Evolutionary conservation across 1,140 invertebrate species (phyloP).

Genomic region (Ceratina calcarata): DNA sequence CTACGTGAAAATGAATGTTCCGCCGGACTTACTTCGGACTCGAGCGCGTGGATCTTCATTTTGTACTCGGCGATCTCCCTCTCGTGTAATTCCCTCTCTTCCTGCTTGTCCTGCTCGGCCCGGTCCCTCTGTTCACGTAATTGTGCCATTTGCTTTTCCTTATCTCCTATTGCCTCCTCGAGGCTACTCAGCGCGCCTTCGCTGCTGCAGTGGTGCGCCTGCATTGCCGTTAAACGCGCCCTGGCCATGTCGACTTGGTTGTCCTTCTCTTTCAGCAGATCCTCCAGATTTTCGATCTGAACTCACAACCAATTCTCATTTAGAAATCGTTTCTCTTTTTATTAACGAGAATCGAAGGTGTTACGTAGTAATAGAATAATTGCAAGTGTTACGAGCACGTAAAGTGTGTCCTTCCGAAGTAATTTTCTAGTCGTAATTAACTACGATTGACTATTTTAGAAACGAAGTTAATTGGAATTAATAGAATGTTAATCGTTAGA

Average conservation of each 20-base stretch:
- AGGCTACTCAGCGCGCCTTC: constrained; percentile 95
- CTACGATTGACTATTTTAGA: too few relatives aligned
- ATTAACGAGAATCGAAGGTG: not conserved
- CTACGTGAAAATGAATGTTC: not conserved
- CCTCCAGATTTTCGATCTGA: constrained; percentile 98
- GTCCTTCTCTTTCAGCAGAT: constrained; percentile 98
- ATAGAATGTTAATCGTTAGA: too few relatives aligned
- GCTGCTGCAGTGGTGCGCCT: constrained; percentile 94
- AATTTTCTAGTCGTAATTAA: too few relatives aligned
- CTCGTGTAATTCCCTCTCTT: constrained; percentile 96
- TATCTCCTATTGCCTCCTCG: constrained; percentile 97
- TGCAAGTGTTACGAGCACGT: too few relatives aligned
- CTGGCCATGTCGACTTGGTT: constrained; percentile 98
- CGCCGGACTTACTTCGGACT: constrained; percentile 85
- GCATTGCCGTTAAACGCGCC: constrained; percentile 92
- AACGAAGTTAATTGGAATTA: too few relatives aligned
- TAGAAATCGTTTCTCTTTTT: not conserved
- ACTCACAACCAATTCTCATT: constrained; percentile 53
- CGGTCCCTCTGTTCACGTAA: constrained; percentile 94
- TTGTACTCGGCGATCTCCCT: constrained; percentile 97
- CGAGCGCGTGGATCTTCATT: constrained; percentile 93
- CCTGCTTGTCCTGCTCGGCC: constrained; percentile 97
- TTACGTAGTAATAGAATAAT: not conserved
- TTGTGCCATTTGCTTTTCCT: constrained; percentile 97
- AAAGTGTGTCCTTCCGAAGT: too few relatives aligned